A percentile compares a stretch with the other conserved stretches of the same genome.
phyloP scores from a whole-genome alignment of 2,888 invertebrate species.

The Cephus rjabovi region DNA sequence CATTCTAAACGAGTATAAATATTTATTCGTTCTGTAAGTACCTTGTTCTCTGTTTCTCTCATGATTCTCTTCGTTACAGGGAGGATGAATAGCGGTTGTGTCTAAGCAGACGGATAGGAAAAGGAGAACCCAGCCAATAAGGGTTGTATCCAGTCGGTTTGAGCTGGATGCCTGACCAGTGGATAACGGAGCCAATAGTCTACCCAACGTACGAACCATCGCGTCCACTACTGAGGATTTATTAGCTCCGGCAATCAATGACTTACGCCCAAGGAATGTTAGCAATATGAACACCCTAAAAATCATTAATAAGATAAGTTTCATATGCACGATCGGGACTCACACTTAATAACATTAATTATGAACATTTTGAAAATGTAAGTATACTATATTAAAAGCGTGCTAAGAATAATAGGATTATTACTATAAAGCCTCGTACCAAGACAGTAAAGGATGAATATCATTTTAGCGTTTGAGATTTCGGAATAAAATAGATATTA shows the following conservation, averaged over 20 bases:
- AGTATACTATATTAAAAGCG: background rate
- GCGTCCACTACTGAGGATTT: conserved; percentile 75
- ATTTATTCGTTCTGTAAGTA: conserved; percentile 25
- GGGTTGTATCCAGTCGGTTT: conserved; percentile 54
- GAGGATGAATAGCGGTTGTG: conserved; percentile 50
- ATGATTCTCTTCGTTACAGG: conserved; percentile 52
- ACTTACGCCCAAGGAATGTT: conserved; percentile 88
- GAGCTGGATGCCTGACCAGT: conserved; percentile 44
- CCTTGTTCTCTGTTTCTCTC: conserved; percentile 63
- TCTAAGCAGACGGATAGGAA: conserved; percentile 81
- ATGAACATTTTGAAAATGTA: background rate
- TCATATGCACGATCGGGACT: background rate
- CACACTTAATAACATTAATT: background rate
- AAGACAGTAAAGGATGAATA: background rate
- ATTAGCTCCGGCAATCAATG: conserved; percentile 64
- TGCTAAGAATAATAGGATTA: background rate
- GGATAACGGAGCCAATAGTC: conserved; percentile 70
- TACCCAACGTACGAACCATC: conserved; percentile 72
- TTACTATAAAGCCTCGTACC: background rate
- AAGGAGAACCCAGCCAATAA: conserved; percentile 80
- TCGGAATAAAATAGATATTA: background rate
- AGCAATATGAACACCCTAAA: conserved; percentile 85
- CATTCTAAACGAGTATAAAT: background rate
- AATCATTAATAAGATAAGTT: conserved; percentile 18
- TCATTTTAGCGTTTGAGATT: background rate